Evolutionary conservation across 1,140 invertebrate species (phyloP).

Genomic region (Temnothorax curvispinosus): DNA sequence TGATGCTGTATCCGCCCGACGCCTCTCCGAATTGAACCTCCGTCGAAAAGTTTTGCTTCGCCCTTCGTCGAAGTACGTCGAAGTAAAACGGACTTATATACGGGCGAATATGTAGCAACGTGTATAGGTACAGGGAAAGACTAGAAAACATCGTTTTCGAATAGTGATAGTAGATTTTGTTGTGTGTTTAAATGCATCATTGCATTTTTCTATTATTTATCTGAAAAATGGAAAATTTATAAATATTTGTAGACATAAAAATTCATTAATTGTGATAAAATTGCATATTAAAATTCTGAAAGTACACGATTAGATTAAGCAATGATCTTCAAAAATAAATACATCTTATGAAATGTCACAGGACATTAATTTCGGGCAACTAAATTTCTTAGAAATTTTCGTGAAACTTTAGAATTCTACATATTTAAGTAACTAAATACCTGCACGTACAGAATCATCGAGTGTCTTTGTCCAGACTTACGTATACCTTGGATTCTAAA

Average conservation of each 20-base stretch:
- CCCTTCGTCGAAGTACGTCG: constrained; percentile 5
- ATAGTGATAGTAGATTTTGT: background rate
- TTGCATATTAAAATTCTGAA: background rate
- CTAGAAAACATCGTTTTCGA: background rate
- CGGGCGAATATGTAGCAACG: background rate
- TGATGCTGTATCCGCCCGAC: constrained; percentile 38
- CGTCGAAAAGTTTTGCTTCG: constrained; percentile 6
- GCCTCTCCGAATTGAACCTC: constrained; percentile 5
- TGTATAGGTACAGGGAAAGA: background rate
- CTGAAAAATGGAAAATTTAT: background rate
- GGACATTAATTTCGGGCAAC: background rate
- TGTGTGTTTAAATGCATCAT: background rate
- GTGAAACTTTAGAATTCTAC: background rate
- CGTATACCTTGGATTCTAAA: constrained; percentile 13
- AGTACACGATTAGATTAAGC: background rate
- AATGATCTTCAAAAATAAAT: background rate
- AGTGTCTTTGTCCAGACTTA: constrained; percentile 25
- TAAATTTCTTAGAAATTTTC: background rate
- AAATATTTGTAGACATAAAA: background rate
- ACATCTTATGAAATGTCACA: background rate
- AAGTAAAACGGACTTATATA: background rate
- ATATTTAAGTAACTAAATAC: constrained; percentile 30
- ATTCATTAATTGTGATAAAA: background rate
- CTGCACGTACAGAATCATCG: constrained; percentile 25
- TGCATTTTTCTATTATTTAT: background rate